Base-by-base conservation (phyloP, 2,797 vertebrate species). In the Serranus cabrilla region DNA sequence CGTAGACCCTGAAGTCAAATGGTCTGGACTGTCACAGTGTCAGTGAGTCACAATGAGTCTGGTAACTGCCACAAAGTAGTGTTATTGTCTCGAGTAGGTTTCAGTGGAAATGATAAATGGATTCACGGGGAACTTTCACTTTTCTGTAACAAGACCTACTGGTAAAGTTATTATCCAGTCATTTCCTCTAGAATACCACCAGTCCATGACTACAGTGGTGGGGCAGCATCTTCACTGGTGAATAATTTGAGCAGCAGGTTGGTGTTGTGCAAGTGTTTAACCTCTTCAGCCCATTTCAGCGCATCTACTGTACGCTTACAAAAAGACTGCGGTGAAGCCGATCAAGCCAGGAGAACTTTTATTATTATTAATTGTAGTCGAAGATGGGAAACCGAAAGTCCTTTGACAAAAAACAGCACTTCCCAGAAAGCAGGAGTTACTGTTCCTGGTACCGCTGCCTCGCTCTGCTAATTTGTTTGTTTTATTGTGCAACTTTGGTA, bases 21-120 rank as follows among this genome's bases (percentile, higher is more conserved):
- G 70, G 60, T 71, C 47, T 21, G 54, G 59, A 16, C 6, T 64
- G 56, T n/a, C 71, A 37, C 47, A 54, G 23, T 20, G 5, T 40
- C 37, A n/a, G 20, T 85, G 54, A 82, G 69, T 88, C 82, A 89
- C 31, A 7, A 17, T 71, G 81, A 80, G 46, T 78, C 16, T 58
- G 43, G 21, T 16, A n/a, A n/a, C 31, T 18, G 50, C 43, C 6
- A 13, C 25, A 62, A 18, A 13, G 25, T 4, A 42, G 42, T 21
- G 17, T 68, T 13, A 20, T 1, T 39, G 16, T 56, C 25, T 46
- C 25, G 7, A 18, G 5, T 7, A 17, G 1, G 16, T 9, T 45
- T 58, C 7, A 31, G 12, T 21, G 46, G 21, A 76, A 56, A 11
- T 59, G 7, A 11, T 23, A 11, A 1, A 2, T 13, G 34, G 4